Percentiles rank a stretch among this genome's conserved stretches.
Evolutionary conservation across 2,113 vertebrate genomes (phyloP).

Genomic region (pig (Sus scrofa)): T2T-Sscrofa CM000824.6:194878501-194879000

Average conservation of each 20-base stretch:
- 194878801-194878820: background rate
- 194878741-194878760: background rate
- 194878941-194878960: background rate
- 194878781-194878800: background rate
- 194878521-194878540: background rate
- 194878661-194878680: background rate
- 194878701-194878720: background rate
- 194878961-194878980: background rate
- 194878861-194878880: background rate
- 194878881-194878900: background rate
- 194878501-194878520: background rate
- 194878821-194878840: background rate
- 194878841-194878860: background rate
- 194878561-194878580: background rate
- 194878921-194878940: background rate
- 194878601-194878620: background rate
- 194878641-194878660: background rate
- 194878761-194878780: background rate
- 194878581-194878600: background rate
- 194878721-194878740: background rate
- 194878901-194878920: background rate
- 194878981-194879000: background rate
- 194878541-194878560: background rate
- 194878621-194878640: background rate
- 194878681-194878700: background rate